Percentiles rank a stretch among this genome's conserved stretches.
Evolutionary conservation across 2,113 vertebrate species (phyloP).

Genomic region (Cnemophilus loriae): DNA sequence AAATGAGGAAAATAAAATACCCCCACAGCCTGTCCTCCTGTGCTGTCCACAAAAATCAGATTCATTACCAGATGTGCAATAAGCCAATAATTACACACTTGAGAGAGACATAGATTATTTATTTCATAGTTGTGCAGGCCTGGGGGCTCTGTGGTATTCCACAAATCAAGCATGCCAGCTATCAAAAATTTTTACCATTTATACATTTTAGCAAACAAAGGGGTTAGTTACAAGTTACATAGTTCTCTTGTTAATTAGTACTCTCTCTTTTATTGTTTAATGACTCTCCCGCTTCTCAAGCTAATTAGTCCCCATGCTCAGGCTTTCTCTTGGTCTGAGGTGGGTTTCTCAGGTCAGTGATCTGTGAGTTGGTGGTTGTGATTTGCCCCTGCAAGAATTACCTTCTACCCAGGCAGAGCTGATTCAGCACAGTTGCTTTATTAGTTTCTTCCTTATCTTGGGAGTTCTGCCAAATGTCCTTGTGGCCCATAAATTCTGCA

Average conservation of each 20-base stretch:
- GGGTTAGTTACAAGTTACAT: background rate
- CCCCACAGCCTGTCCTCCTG: rapidly evolving
- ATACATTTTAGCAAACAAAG: background rate
- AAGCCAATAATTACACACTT: background rate
- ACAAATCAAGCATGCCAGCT: background rate
- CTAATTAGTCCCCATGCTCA: background rate
- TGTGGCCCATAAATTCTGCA: background rate
- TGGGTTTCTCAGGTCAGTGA: background rate
- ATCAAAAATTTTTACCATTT: background rate
- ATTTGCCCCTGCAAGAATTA: background rate
- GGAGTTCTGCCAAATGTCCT: background rate
- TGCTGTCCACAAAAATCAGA: background rate
- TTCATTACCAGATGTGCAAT: background rate
- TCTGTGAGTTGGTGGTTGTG: background rate
- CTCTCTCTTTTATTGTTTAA: background rate
- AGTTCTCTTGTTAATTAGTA: background rate
- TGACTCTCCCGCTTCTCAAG: background rate
- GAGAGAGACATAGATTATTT: background rate
- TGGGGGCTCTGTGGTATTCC: background rate
- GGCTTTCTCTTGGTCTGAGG: background rate
- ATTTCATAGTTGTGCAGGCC: background rate
- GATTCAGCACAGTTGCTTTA: background rate
- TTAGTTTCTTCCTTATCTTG: background rate
- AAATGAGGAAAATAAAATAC: background rate
- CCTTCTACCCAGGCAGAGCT: background rate